These are phyloP conservation scores for Chromis chromis DNA, from an alignment of 2,797 vertebrate genomes.

Conservation along the genomic window DNA sequence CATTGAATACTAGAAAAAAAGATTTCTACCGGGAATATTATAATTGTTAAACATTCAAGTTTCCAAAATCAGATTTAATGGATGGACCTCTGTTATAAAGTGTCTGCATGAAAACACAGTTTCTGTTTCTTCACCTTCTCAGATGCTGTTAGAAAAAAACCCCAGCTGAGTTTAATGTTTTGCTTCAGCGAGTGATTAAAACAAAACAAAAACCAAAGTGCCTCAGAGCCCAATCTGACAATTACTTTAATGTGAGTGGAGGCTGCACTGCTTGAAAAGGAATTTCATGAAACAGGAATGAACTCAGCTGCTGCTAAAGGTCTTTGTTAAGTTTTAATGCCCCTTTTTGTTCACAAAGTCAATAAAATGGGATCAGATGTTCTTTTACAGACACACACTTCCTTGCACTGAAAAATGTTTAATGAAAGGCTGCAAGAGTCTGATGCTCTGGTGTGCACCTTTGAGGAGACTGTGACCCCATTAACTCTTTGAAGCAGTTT, in stretches of 20 bases:
- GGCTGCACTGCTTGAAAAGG: not conserved
- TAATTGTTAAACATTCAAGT: constrained; percentile 17
- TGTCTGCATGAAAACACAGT: not conserved
- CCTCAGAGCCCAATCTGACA: not conserved
- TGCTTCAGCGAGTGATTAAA: constrained; percentile 4
- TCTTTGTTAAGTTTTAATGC: not conserved
- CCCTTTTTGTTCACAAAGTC: not conserved
- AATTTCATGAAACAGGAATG: constrained; percentile 3
- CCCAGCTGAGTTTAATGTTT: not conserved
- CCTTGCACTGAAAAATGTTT: not conserved
- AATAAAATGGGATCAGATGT: not conserved
- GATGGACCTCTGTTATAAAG: not conserved
- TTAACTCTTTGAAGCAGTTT: too few relatives aligned
- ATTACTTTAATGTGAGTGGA: not conserved
- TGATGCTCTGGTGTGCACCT: not conserved
- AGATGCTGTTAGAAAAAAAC: constrained; percentile 2
- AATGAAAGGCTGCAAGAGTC: not conserved
- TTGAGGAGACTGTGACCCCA: not conserved
- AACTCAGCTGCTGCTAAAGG: not conserved
- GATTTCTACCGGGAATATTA: not conserved
- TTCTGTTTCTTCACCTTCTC: not conserved
- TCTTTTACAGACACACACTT: not conserved
- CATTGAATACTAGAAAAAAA: not conserved
- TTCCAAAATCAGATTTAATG: not conserved
- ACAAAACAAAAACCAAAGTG: not conserved